phyloP scores from a whole-genome alignment of 2,888 invertebrate species.

The Capitulum mitella region DNA sequence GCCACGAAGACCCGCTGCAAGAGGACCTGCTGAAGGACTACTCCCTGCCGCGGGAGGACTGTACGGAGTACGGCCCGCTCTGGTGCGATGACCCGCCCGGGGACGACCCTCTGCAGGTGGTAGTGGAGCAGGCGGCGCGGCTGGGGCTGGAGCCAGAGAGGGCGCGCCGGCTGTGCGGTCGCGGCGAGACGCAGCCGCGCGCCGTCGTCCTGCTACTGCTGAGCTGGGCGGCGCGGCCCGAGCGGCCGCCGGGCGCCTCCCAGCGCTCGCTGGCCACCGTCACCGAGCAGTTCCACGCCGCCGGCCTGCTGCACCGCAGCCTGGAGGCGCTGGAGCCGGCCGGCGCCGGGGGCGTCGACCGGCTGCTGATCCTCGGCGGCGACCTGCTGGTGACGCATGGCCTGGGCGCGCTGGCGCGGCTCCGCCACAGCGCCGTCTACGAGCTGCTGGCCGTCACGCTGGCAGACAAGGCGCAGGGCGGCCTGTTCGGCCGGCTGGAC shows the following conservation, averaged over 20 bases:
- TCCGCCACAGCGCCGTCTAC: neutral
- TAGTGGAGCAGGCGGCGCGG: neutral
- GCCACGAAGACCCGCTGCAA: slow-evolving; percentile 27
- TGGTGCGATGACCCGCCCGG: neutral
- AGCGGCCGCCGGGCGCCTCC: neutral
- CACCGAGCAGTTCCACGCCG: neutral
- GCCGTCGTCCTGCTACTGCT: slow-evolving; percentile 6
- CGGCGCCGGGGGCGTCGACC: neutral
- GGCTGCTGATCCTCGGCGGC: neutral
- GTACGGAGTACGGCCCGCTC: neutral
- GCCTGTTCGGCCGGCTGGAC: slow-evolving; percentile 8
- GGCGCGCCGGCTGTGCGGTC: neutral
- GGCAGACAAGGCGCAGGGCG: neutral
- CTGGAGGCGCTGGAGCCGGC: neutral
- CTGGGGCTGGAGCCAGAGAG: neutral
- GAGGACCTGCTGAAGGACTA: neutral
- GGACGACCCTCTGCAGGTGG: neutral
- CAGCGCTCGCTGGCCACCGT: neutral
- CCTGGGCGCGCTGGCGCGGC: neutral
- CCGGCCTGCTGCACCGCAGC: slow-evolving; percentile 16
- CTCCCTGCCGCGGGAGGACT: too few species aligned
- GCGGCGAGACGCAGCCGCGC: neutral
- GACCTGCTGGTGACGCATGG: slow-evolving; percentile 13
- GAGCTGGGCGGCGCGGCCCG: neutral
- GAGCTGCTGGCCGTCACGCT: neutral